A percentile compares a stretch with the other conserved stretches of the same genome.
These are phyloP conservation scores for Cotesia glomerata DNA, from an alignment of 1,140 invertebrate species.

Conservation along the genomic window DNA sequence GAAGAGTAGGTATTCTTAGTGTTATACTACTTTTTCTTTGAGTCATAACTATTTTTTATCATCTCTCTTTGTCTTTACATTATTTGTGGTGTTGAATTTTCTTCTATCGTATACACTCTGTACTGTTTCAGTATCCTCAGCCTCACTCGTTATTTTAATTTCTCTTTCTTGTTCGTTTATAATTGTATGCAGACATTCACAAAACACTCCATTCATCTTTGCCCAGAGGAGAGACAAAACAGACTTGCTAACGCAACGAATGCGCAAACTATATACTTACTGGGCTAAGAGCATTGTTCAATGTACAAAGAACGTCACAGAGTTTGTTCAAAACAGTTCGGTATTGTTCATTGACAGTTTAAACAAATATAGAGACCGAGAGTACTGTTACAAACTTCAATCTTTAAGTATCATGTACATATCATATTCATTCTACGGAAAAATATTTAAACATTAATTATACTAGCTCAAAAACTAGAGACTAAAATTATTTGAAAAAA, in stretches of 20 bases:
- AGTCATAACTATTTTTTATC: neutral
- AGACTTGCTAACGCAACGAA: conserved; percentile 25
- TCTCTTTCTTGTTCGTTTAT: neutral
- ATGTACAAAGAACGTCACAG: neutral
- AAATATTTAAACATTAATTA: too few relatives aligned
- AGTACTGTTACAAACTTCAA: neutral
- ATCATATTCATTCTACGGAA: too few relatives aligned
- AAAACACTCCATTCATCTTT: conserved; percentile 19
- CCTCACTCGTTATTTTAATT: neutral
- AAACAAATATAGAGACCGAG: neutral
- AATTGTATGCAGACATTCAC: neutral
- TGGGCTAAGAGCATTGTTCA: conserved; percentile 21
- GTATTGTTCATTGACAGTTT: neutral
- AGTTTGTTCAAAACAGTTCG: conserved; percentile 1
- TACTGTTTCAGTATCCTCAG: neutral
- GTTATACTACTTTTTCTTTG: neutral
- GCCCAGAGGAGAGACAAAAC: conserved; percentile 1
- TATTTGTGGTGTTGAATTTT: neutral
- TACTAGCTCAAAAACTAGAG: too few relatives aligned
- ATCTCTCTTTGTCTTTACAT: neutral
- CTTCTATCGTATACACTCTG: neutral
- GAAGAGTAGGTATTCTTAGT: neutral
- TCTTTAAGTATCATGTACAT: too few relatives aligned
- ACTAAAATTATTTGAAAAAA: too few relatives aligned
- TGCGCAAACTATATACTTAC: conserved; percentile 25